Evolutionary conservation across 2,113 vertebrate species (phyloP), one percentile per base, ranked within the genome.

Genomic region (Ictalurus furcatus): DNA sequence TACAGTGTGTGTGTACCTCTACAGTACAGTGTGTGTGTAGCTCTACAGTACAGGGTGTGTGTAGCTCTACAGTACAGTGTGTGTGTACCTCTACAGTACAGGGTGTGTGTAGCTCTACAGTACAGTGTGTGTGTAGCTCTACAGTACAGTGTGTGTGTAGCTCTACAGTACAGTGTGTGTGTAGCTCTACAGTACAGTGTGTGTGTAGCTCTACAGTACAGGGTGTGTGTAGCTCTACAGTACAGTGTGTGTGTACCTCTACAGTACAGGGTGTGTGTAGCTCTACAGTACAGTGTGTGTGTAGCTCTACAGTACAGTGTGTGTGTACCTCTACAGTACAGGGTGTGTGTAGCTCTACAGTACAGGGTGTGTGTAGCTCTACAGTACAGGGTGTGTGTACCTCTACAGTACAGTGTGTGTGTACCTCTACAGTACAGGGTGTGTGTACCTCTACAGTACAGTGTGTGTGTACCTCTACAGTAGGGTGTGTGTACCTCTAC

Each of bases 91-190:
- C 61, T 88, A 88, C 1, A 67, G 74, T 88, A n/a, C n/a, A 23
- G 0, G 4, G 63, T 48, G 58, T 12, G 96, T 94, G 87, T 11
- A 61, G 56, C 59, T 69, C 61, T 88, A 88, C 1, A 67, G 74
- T 88, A 23, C 0, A 2, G 63, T 48, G 58, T 12, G 96, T 94
- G 87, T 11, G 58, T 40, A 99, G 98, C 98, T 99, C 98, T 94
- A 99, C 98, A 61, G 98, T 99, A 88, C 97, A 97, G 94, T 99
- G 98, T 67, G 98, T 99, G 93, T 99, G 65, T 69, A 69, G 13
- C 76, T 79, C 21, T 79, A 28, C 17, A n/a, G 19, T 25, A 69
- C 14, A 1, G 16, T 48, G 48, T 78, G 37, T 19, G 40, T n/a
- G 65, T 30, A 2, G 3, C 13, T 71, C 23, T 80, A n/a, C 19